phyloP scores from a whole-genome alignment of 2,888 invertebrate genomes.

The Acrocyrtus sp. region DNA sequence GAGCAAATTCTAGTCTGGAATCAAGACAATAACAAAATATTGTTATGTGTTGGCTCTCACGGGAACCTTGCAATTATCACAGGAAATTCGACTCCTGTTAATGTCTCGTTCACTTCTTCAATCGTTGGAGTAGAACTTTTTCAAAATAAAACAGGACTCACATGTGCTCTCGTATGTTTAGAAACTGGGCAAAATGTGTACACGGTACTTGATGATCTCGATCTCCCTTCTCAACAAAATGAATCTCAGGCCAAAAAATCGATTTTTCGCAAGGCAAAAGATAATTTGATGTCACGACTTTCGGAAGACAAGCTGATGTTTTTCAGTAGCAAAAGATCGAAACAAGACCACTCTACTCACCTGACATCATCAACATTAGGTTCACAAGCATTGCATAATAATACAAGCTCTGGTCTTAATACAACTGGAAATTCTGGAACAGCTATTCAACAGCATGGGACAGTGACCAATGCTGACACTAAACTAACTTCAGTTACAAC shows the following conservation, averaged over 20 bases:
- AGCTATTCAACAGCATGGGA: constrained; percentile 9
- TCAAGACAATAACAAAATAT: constrained; percentile 56
- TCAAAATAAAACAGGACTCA: constrained; percentile 57
- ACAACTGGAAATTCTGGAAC: constrained; percentile 16
- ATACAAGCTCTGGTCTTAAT: constrained; percentile 3
- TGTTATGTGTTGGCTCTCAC: constrained; percentile 58
- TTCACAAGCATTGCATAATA: neutral
- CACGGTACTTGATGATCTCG: constrained; percentile 60
- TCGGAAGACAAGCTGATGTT: constrained; percentile 58
- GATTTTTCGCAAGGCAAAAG: constrained; percentile 62
- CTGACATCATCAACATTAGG: too few relatives aligned
- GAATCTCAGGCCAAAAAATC: constrained; percentile 61
- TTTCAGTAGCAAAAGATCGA: constrained; percentile 54
- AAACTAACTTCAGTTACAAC: constrained; percentile 32
- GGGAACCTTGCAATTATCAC: constrained; percentile 58
- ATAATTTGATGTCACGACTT: constrained; percentile 61
- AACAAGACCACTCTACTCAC: too few relatives aligned
- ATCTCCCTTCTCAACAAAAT: constrained; percentile 53
- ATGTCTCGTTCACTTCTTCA: constrained; percentile 57
- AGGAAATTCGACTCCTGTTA: constrained; percentile 55
- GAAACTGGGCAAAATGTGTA: constrained; percentile 61
- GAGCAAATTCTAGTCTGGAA: constrained; percentile 57
- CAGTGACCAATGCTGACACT: constrained; percentile 6
- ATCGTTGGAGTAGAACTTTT: constrained; percentile 58
- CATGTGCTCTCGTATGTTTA: constrained; percentile 60